A percentile compares a stretch with the other conserved stretches of the same genome.
Evolutionary conservation across 2,797 vertebrate species (phyloP).

Genomic region (Uromys caudimaculatus): DNA sequence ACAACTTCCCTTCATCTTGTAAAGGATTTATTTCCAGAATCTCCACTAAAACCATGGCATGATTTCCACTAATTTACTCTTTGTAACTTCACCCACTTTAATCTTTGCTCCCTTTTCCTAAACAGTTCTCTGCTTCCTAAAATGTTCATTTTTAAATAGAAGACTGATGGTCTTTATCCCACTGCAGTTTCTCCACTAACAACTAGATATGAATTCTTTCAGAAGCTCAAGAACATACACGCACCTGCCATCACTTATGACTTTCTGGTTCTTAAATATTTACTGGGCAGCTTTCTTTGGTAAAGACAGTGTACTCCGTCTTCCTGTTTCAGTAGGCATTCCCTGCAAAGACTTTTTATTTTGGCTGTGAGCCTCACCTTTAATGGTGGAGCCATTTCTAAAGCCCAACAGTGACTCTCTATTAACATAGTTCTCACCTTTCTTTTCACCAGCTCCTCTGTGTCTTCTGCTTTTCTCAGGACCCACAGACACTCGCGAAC

Average conservation of each 20-base stretch:
- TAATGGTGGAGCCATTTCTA: background rate
- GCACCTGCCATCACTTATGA: background rate
- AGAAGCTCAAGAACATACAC: background rate
- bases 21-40: background rate
- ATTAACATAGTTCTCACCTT: background rate
- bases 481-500: background rate
- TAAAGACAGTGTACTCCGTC: background rate
- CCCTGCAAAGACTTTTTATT: background rate
- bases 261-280: background rate
- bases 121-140: background rate
- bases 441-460: background rate
- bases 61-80: background rate
- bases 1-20: background rate
- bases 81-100: background rate
- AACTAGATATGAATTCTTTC: background rate
- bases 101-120: background rate
- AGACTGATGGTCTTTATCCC: background rate
- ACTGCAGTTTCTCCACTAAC: background rate
- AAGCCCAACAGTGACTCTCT: background rate
- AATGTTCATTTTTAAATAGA: background rate
- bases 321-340: background rate
- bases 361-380: background rate
- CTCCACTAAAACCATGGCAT: background rate
- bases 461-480: background rate
- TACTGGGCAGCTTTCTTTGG: background rate